phyloP scores from a whole-genome alignment of 2,888 invertebrate species.

The Lepidochrysops patricia region DNA sequence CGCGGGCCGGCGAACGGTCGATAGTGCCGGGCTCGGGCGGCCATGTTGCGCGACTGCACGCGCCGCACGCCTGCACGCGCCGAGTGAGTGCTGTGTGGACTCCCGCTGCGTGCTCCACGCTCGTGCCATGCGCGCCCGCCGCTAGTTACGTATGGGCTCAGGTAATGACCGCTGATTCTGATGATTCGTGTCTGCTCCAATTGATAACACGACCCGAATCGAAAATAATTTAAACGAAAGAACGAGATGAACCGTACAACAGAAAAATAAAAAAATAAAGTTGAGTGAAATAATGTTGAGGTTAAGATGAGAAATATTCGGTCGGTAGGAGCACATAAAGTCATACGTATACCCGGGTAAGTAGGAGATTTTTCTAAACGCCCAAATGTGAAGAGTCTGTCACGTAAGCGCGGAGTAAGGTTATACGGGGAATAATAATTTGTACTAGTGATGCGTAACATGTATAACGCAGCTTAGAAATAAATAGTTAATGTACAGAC shows the following conservation, averaged over 20 bases:
- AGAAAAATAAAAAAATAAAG: neutral
- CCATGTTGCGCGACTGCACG: slow-evolving; percentile 59
- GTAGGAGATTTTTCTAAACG: neutral
- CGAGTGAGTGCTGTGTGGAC: slow-evolving; percentile 44
- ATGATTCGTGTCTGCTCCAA: neutral
- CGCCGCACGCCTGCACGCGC: slow-evolving; percentile 48
- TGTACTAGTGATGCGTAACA: neutral
- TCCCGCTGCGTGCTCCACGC: slow-evolving; percentile 43
- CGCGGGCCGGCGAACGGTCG: slow-evolving; percentile 62
- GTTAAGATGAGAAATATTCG: neutral
- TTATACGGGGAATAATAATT: neutral
- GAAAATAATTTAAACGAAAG: neutral
- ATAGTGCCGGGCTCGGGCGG: slow-evolving; percentile 52
- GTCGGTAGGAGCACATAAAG: neutral
- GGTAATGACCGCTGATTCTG: slow-evolving; percentile 13
- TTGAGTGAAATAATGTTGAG: neutral
- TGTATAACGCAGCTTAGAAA: neutral
- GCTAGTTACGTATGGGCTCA: slow-evolving; percentile 22
- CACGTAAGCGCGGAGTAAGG: neutral
- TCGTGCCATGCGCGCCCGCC: slow-evolving; percentile 32
- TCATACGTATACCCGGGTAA: neutral
- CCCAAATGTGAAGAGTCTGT: neutral
- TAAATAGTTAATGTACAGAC: neutral
- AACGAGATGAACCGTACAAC: neutral
- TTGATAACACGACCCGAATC: neutral